Percentiles rank a stretch among this genome's conserved stretches.
Conservation (phyloP, 2,888 invertebrate species). For the Synergus japonicus region DNA sequence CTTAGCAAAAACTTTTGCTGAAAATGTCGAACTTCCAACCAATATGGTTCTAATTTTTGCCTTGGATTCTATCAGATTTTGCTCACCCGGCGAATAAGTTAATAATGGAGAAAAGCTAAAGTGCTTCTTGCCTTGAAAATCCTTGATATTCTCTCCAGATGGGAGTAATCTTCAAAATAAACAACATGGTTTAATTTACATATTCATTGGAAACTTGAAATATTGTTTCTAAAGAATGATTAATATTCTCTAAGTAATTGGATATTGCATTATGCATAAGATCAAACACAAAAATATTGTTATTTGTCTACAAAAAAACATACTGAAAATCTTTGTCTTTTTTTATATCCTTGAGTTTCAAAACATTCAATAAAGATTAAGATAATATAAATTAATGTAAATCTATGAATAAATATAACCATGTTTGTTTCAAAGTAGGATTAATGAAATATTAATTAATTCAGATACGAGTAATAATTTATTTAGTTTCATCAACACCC, state of each 20-base stretch:
- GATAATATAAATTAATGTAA: background rate
- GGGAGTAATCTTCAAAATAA: background rate
- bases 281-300: background rate
- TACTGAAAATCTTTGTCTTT: background rate
- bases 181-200: background rate
- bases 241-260: background rate
- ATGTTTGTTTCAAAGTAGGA: no score
- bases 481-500: no score
- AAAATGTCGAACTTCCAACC: background rate
- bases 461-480: no score
- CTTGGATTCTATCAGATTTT: conserved; percentile 11
- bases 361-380: background rate
- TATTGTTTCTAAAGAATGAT: no score
- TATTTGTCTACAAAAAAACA: no score
- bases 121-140: background rate
- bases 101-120: conserved; percentile 3
- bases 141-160: background rate
- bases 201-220: background rate
- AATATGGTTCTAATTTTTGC: background rate
- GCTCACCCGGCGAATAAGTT: background rate
- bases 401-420: no score
- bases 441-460: no score
- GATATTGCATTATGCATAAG: background rate
- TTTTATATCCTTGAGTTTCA: background rate
- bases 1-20: conserved; percentile 26